A percentile compares a stretch with the other conserved stretches of the same genome.
Evolutionary conservation across 2,113 vertebrate genomes (phyloP).

Genomic region (Xenopus tropicalis): UCB_Xtro_10.0 CM004444.2:80120001-80120500

Average conservation of each 20-base stretch:
- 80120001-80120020: too few relatives aligned
- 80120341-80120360: constrained; percentile 30
- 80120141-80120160: too few relatives aligned
- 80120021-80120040: too few relatives aligned
- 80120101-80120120: too few relatives aligned
- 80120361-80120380: constrained; percentile 31
- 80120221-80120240: not conserved
- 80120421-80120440: constrained; percentile 43
- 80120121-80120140: too few relatives aligned
- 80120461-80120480: constrained; percentile 42
- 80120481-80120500: constrained; percentile 42
- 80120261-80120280: not conserved
- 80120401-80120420: constrained; percentile 44
- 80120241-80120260: not conserved
- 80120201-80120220: not conserved
- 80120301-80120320: constrained; percentile 24
- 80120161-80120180: too few relatives aligned
- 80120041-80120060: too few relatives aligned
- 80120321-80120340: constrained; percentile 30
- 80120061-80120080: too few relatives aligned
- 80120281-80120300: not conserved
- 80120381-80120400: constrained; percentile 39
- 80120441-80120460: constrained; percentile 42
- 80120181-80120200: not conserved
- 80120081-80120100: too few relatives aligned